Conservation (phyloP, 2,797 vertebrate species). For the Distichodus sexfasciatus region DNA sequence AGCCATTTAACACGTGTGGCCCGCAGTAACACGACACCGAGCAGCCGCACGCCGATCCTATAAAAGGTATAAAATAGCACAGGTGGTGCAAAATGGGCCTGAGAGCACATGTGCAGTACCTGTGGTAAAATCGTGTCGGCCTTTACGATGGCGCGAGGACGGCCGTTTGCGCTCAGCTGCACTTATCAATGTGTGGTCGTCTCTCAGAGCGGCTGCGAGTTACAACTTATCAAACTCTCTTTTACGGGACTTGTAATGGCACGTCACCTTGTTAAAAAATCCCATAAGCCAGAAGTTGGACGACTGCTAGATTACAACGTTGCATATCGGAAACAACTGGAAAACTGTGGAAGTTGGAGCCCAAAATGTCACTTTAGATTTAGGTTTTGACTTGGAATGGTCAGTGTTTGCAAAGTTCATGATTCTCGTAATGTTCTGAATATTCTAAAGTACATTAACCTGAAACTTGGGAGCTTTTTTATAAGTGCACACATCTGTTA, state of each 20-base stretch:
- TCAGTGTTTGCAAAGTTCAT: background rate
- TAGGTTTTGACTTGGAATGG: background rate
- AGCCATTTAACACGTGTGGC: conserved; percentile 47
- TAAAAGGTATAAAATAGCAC: conserved; percentile 51
- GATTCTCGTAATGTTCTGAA: background rate
- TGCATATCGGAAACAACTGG: conserved; percentile 1
- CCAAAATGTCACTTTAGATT: background rate
- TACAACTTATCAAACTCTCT: conserved; percentile 11
- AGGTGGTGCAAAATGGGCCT: conserved; percentile 52
- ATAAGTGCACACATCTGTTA: background rate
- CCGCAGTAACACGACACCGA: conserved; percentile 36
- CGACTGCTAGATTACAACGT: conserved; percentile 7
- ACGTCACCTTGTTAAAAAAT: conserved; percentile 29
- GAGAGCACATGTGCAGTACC: conserved; percentile 49
- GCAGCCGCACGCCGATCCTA: conserved; percentile 38
- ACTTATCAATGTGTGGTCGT: conserved; percentile 32
- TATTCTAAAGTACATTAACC: background rate
- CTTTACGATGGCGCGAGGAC: conserved; percentile 37
- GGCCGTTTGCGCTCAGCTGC: conserved; percentile 7
- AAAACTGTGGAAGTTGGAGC: background rate
- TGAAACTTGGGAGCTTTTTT: background rate
- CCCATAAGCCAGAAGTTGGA: background rate
- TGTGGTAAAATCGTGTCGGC: conserved; percentile 49
- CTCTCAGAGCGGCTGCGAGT: conserved; percentile 4
- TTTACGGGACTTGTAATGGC: conserved; percentile 34